Evolutionary conservation across 2,888 invertebrate genomes (phyloP).

Genomic region (Teinopalpus imperialis): DNA sequence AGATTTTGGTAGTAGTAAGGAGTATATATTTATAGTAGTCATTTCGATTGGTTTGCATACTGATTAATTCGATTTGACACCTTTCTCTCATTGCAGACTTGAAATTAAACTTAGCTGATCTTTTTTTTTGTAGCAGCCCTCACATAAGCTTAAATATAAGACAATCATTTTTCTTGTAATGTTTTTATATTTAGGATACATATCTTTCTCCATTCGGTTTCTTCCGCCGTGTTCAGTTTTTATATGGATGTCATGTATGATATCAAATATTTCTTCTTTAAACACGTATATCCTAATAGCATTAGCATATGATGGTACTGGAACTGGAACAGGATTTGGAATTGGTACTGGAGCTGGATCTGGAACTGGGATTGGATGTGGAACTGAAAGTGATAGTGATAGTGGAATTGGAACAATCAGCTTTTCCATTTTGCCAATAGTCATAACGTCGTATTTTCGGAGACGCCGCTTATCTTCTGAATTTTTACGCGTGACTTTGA

Average conservation of each 20-base stretch:
- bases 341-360: too few species aligned
- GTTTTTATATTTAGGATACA: constrained; percentile 30
- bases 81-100: too few species aligned
- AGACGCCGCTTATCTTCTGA: constrained; percentile 31
- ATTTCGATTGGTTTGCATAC: too few species aligned
- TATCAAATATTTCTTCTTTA: constrained; percentile 34
- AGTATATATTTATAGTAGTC: too few species aligned
- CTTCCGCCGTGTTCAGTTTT: constrained; percentile 27
- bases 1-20: too few species aligned
- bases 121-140: constrained; percentile 28
- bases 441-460: constrained; percentile 28
- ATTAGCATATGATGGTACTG: constrained; percentile 19
- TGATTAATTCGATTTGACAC: too few species aligned
- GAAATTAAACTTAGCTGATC: too few species aligned
- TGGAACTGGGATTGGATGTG: too few species aligned
- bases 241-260: constrained; percentile 37
- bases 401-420: constrained; percentile 31
- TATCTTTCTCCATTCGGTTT: constrained; percentile 28
- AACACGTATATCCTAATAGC: constrained; percentile 25
- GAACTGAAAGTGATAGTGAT: too few species aligned
- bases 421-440: constrained; percentile 28
- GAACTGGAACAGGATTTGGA: too few species aligned
- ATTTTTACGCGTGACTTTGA: constrained; percentile 23
- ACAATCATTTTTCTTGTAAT: constrained; percentile 31
- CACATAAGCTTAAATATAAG: constrained; percentile 30